Evolutionary conservation across 2,888 invertebrate species (phyloP), one percentile per base, ranked within the genome.

Genomic region (Chromoteleia sp.): DNA sequence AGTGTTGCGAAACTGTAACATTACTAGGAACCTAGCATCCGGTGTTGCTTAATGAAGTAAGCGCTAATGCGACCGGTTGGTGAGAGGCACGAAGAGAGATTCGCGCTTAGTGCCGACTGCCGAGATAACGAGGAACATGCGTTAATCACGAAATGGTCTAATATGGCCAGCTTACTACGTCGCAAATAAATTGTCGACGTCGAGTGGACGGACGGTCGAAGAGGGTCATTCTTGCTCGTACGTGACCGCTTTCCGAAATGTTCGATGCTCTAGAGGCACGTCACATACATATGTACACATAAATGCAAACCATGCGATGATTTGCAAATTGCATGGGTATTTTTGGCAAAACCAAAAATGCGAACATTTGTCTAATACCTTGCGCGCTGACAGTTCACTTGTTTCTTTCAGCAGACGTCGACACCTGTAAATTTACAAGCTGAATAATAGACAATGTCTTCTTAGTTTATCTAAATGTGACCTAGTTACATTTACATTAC

Each of bases 101-200:
- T n/a, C 45, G 76, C 63, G 70, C 54, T 56, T 45, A 63, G 63
- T 48, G 70, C 61, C 68, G 54, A 48, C 71, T 48, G 67, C 54
- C 54, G 71, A 81, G 80, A 81, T 81, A 83, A 83, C 83, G 77
- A 83, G 77, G 45, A 67, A 74, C 80, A 84, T 84, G 84, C 86
- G 85, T 86, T 87, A 87, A 87, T 87, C 87, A 86, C 85, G 75
- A 81, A 61, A 82, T 74, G 80, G 75, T 84, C 82, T 84, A 84
- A 86, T 83, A 84, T 71, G 81, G 65, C 80, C 78, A 83, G 84
- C 81, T 84, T 84, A 83, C 84, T 83, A 68, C 78, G 84, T 85
- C 83, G 81, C 85, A 85, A 87, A 87, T 87, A 87, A 86, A 87
- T 87, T 86, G 87, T 86, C 81, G 63, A 82, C 84, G 83, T 84